Percentiles rank a stretch among this genome's conserved stretches.
phyloP scores from a whole-genome alignment of 2,113 vertebrate genomes.

The Pedetes capensis region DNA sequence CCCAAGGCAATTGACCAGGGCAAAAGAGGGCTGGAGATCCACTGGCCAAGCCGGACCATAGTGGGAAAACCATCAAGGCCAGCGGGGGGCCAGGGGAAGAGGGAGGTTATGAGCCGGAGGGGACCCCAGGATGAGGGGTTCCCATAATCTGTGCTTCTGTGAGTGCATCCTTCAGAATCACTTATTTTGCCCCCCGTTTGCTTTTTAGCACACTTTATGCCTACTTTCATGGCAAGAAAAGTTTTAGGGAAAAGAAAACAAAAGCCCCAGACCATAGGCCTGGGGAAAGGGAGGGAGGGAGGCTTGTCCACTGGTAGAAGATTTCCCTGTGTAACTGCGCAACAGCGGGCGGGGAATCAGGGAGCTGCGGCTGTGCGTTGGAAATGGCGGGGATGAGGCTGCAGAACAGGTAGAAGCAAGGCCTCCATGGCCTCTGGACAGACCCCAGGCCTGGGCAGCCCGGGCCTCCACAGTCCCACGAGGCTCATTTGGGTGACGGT shows the following conservation, averaged over 20 bases:
- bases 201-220: neutral
- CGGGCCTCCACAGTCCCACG: accelerated
- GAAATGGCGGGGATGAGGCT: neutral
- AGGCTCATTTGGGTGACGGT: accelerated
- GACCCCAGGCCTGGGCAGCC: neutral
- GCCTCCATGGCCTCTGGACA: accelerated
- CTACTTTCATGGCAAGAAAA: neutral
- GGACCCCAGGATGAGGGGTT: accelerated
- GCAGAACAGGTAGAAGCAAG: neutral
- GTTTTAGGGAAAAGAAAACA: neutral
- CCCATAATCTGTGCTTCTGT: neutral
- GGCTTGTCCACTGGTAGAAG: neutral
- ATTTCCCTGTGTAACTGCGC: no score
- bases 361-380: accelerated
- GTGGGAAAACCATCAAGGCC: no score
- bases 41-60: neutral
- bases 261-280: neutral
- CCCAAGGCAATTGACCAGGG: neutral
- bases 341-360: no score
- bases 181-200: no score
- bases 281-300: neutral
- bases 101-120: accelerated
- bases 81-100: neutral
- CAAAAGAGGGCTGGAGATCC: neutral
- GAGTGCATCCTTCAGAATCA: neutral